Evolutionary conservation across 2,113 vertebrate species (phyloP), one percentile per base, ranked within the genome.

Genomic region (Desmodus rotundus): DNA sequence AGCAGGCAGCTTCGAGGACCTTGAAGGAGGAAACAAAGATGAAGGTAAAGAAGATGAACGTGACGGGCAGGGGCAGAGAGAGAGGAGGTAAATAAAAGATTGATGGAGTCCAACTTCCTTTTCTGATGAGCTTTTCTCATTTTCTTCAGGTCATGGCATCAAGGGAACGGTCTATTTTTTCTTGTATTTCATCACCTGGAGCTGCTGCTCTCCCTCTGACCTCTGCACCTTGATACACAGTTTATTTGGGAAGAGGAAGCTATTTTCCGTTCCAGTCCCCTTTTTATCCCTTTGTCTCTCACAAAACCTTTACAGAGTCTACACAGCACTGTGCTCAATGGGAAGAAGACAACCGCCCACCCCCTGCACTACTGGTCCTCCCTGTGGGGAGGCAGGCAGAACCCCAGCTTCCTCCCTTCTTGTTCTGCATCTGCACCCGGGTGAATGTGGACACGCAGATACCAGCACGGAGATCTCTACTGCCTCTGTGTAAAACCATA

Each of bases 1-100:
- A 97, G 98, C 96, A 99, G 99, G 99, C 96, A 98, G 99, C 77
- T 98, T 99, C 96, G 99, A 99, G 97, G 99, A 99, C 98, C 99
- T 99, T 56, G 99, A 99, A 97, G 99, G 99, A 97, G 99, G 99
- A 70, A 99, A 99, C 95, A 99, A 99, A 98, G 99, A 99, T 93
- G 98, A 98, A 96, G 99, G 98, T 47, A 99, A 99, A 63, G 99
- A 99, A 50, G 99, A 99, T n/a, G 97, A 99, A 63, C 99, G 99
- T 50, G 99, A 99, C 31, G 97, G 98, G 96, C 99, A 90, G 7
- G 98, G 94, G 98, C 99, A 97, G 99, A 99, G 90, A 99, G 99
- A 96, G 99, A 99, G 98, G 99, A 96, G 99, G 99, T 98, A 99
- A 98, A 99, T 72, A 95, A 96, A 99, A 98, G 97, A 98, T 97